Evolutionary conservation across 30 jellyfish, hydroid and myxozoan genomes (phyloP).

Genomic region (Hydractinia symbiolongicarpus): DNA sequence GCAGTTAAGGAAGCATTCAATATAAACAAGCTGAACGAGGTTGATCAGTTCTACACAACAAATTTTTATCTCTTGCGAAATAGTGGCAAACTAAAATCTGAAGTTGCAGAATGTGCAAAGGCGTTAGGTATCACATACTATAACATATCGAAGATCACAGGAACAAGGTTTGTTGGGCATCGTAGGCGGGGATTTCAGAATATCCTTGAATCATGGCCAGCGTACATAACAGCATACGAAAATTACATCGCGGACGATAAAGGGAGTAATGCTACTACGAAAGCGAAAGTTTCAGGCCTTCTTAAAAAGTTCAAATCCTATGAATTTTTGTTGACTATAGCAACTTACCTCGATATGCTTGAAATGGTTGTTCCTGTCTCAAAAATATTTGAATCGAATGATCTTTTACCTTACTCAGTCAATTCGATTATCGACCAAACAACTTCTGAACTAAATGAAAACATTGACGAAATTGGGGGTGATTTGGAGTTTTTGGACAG

Average conservation of each 20-base stretch:
- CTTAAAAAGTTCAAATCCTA: no score
- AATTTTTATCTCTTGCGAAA: conserved; percentile 21
- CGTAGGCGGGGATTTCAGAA: conserved; percentile 41
- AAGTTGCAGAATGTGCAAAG: conserved; percentile 31
- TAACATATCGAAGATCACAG: conserved; percentile 24
- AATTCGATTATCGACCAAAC: conserved; percentile 28
- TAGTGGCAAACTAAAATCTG: conserved; percentile 22
- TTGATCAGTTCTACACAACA: conserved; percentile 35
- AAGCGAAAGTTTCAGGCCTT: no score
- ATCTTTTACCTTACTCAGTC: conserved; percentile 32
- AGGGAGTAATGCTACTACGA: conserved; percentile 32
- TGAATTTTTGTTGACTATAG: no score
- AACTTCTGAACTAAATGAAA: conserved; percentile 10
- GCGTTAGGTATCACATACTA: conserved; percentile 34
- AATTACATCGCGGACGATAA: conserved; percentile 30
- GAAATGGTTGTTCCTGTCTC: conserved; percentile 38
- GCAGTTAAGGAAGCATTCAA: conserved; percentile 37
- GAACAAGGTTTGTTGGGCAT: conserved; percentile 38
- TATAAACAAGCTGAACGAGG: conserved; percentile 6
- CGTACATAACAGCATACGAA: conserved; percentile 40
- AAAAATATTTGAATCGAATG: conserved; percentile 34
- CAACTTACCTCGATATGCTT: conserved; percentile 34
- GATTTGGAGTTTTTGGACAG: conserved; percentile 18
- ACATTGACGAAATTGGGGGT: conserved; percentile 21
- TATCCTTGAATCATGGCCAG: conserved; percentile 44